phyloP scores from a whole-genome alignment of 2,797 vertebrate species.

The Acropternis orthonyx region DNA sequence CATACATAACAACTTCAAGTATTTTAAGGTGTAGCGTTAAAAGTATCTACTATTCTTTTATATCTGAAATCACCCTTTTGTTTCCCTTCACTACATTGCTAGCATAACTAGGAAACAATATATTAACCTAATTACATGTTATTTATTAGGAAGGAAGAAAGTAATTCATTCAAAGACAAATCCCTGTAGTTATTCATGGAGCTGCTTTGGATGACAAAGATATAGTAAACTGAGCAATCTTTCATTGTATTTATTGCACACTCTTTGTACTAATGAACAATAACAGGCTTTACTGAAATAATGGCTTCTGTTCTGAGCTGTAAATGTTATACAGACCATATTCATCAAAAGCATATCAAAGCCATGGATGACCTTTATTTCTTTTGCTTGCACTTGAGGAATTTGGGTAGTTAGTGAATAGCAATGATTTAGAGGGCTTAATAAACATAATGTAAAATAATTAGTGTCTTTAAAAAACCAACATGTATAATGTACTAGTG shows the following conservation, averaged over 20 bases:
- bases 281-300: constrained; percentile 76
- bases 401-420: constrained; percentile 43
- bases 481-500: neutral
- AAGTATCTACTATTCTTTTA: constrained; percentile 76
- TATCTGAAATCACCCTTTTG: constrained; percentile 70
- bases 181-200: constrained; percentile 77
- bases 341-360: constrained; percentile 69
- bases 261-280: constrained; percentile 82
- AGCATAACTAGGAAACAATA: constrained; percentile 75
- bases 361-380: constrained; percentile 56
- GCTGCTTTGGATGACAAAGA: constrained; percentile 78
- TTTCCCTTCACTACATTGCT: constrained; percentile 64
- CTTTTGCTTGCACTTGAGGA: constrained; percentile 51
- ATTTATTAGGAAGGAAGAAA: constrained; percentile 79
- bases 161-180: constrained; percentile 80
- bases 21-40: constrained; percentile 72
- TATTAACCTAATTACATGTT: constrained; percentile 80
- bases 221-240: constrained; percentile 76
- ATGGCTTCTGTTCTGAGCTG: constrained; percentile 66
- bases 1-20: constrained; percentile 66
- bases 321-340: constrained; percentile 58
- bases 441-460: constrained; percentile 63
- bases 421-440: constrained; percentile 30
- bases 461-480: constrained; percentile 39
- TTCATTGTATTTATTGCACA: constrained; percentile 79